Evolutionary conservation across 2,888 invertebrate species (phyloP), one percentile per base, ranked within the genome.

Genomic region (Sipha maydis): DNA sequence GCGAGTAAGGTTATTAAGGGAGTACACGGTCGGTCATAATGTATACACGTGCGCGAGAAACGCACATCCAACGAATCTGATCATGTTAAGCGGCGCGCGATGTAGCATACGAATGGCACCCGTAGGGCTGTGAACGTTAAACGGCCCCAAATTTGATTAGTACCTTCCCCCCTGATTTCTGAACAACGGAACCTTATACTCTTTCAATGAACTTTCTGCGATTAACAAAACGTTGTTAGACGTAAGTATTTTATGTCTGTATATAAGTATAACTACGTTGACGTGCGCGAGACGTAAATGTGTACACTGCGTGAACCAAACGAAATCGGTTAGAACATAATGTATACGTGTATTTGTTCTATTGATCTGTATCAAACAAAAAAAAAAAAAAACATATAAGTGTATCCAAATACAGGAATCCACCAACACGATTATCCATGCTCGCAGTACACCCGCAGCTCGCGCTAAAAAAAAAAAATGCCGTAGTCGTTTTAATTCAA

Each of bases 401-500:
- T 25, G 61, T 61, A 61, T 21, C 28, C 14, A 1, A 71, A 31
- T 5, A 28, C 7, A 28, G 0, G 7, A 31, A 14, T 71, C n/a
- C 4, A 17, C 11, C 9, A 0, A 25, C 21, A 75, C 73, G 56
- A 5, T 1, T 25, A 7, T 25, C 1, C 1, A 4, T 17, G 3
- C 3, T 21, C 28, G 25, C 21, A 8, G 34, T 38, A 11, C 14
- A 48, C 48, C 48, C 48, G 48, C 0, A 48, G 48, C 48, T 14
- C 14, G 14, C 14, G 11, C 48, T 48, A 14, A 48, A 48, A 48
- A 48, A 1, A 48, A n/a, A 34, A 34, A 3, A 14, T 14, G 14
- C 48, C 11, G 11, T 48, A 48, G 14, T 76, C n/a, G 61, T 84
- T 84, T 84, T 84, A 75, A 75, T 84, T 84, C 56, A 28, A 75